These are phyloP conservation scores for Eupithecia pulchellata DNA, from an alignment of 2,888 invertebrate genomes.

Conservation along the genomic window DNA sequence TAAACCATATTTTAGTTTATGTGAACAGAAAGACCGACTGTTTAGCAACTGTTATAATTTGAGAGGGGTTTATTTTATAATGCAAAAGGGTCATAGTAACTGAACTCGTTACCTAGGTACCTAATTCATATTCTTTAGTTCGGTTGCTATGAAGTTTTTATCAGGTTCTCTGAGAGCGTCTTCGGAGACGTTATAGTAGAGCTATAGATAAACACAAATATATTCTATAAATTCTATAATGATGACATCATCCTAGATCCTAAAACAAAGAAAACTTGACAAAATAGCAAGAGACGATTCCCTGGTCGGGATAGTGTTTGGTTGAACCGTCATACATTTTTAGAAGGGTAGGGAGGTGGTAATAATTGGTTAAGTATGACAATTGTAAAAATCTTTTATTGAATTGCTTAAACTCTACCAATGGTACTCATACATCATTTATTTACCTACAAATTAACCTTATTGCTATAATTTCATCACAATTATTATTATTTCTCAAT, in stretches of 20 bases:
- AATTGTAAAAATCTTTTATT: conserved; percentile 30
- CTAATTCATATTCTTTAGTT: neutral
- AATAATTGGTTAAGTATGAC: neutral
- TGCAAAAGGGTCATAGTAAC: neutral
- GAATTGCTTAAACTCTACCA: conserved; percentile 27
- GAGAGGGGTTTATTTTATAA: neutral
- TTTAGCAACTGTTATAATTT: neutral
- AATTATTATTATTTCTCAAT: conserved; percentile 23
- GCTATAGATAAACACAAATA: neutral
- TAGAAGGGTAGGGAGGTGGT: neutral
- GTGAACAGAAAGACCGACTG: neutral
- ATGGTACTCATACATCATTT: conserved; percentile 16
- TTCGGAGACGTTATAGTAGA: neutral
- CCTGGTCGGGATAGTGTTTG: neutral
- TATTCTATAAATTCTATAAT: neutral
- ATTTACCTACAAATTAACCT: conserved; percentile 14
- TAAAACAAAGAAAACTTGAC: neutral
- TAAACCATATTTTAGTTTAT: neutral
- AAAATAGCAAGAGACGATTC: neutral
- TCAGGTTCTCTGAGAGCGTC: neutral
- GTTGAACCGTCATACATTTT: neutral
- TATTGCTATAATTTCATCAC: conserved; percentile 35
- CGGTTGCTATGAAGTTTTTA: neutral
- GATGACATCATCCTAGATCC: neutral
- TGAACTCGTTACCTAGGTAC: neutral